Percentiles rank a stretch among this genome's conserved stretches.
Conservation (phyloP, 2,113 vertebrate genomes). For the Pterocles orientalis region DNA sequence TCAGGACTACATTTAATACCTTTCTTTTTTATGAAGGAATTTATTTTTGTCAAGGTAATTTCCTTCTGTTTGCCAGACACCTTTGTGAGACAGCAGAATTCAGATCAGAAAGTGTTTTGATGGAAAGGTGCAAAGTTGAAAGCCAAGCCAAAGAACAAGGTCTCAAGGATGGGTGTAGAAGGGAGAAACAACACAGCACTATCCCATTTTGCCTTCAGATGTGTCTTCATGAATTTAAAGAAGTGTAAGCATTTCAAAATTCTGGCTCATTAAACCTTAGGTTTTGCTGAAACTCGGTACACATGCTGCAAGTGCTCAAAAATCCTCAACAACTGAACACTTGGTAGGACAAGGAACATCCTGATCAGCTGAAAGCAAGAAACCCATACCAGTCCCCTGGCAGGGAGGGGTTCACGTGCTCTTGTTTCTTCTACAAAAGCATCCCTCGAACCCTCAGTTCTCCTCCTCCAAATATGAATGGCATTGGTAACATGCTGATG, state of each 20-base stretch:
- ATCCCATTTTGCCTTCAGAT: not conserved
- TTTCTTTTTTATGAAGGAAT: not conserved
- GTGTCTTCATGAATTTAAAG: not conserved
- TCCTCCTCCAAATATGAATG: not conserved
- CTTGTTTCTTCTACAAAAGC: not conserved
- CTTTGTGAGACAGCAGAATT: not conserved
- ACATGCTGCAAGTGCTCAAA: not conserved
- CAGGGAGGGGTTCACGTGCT: not conserved
- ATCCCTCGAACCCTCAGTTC: accelerated
- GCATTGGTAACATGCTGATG: not conserved
- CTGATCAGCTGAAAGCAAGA: not conserved
- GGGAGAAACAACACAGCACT: not conserved
- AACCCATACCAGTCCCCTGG: not conserved
- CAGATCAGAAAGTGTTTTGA: not conserved
- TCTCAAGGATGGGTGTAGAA: not conserved
- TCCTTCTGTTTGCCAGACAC: not conserved
- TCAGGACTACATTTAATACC: not conserved
- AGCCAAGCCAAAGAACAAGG: not conserved
- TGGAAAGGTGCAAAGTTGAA: not conserved
- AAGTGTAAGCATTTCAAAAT: not conserved
- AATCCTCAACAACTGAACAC: not conserved
- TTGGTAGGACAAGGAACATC: not conserved
- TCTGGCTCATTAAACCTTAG: not conserved
- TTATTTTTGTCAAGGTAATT: not conserved
- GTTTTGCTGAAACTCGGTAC: not conserved